Percentiles rank a stretch among this genome's conserved stretches.
These are phyloP conservation scores for Pseudorectes ferrugineus DNA, from an alignment of 2,113 vertebrate species.

Conservation along the genomic window DNA sequence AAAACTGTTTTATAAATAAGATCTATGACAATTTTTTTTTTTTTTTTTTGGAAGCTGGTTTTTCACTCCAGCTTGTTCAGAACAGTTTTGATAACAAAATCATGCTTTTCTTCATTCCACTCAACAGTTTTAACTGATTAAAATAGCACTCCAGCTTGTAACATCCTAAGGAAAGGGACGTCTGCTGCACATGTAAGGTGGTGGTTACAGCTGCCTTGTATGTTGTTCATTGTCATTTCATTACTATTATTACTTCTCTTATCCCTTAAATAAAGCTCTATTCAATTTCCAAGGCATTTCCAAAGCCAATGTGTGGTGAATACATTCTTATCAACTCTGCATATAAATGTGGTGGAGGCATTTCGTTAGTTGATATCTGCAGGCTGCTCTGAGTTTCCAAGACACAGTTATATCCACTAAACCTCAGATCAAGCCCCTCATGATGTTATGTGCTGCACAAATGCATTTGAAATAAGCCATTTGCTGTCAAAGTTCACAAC, in stretches of 20 bases:
- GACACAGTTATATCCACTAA: background rate
- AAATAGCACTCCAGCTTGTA: background rate
- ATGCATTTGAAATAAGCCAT: background rate
- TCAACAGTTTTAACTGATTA: background rate
- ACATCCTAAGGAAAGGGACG: background rate
- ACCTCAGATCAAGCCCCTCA: background rate
- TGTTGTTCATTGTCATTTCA: background rate
- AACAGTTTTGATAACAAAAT: constrained; percentile 14
- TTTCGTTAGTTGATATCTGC: background rate
- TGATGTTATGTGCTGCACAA: background rate
- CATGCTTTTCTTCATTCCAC: background rate
- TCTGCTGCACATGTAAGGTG: background rate
- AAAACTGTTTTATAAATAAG: background rate
- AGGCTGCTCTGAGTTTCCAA: background rate
- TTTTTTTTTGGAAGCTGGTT: background rate
- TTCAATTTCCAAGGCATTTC: background rate
- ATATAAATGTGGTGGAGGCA: background rate
- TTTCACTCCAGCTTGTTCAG: background rate
- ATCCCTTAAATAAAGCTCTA: background rate
- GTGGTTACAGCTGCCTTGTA: background rate
- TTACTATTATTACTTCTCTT: background rate
- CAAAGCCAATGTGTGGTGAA: rapidly evolving
- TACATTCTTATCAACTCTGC: background rate
- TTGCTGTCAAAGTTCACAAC: background rate
- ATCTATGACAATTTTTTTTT: background rate